Conservation (phyloP, 30 jellyfish, hydroid and myxozoan species). For the Cassiopea xamachana region DNA sequence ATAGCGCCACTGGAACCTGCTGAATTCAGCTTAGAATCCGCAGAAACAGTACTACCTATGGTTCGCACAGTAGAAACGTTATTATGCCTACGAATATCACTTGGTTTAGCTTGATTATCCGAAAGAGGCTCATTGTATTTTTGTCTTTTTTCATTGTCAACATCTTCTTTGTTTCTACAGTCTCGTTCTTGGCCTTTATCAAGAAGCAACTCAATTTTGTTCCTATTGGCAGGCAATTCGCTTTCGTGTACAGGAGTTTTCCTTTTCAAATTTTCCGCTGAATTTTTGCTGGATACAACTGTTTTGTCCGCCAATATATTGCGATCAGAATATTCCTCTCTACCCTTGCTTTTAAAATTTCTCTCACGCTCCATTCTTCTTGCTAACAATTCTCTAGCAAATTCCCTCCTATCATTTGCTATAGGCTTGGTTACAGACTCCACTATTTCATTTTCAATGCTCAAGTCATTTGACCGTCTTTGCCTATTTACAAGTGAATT, state of each 20-base stretch:
- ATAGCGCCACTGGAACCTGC: slow-evolving; percentile 36
- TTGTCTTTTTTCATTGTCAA: not conserved
- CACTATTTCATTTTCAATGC: not conserved
- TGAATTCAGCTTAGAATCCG: not conserved
- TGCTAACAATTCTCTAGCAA: not conserved
- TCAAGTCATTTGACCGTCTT: not conserved
- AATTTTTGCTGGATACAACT: not conserved
- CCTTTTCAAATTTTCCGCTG: not conserved
- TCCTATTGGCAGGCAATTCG: not conserved
- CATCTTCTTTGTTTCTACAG: not conserved
- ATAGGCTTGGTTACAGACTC: not conserved
- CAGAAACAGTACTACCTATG: not conserved
- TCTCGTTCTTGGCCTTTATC: not conserved
- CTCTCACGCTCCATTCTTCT: not conserved
- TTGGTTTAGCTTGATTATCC: not conserved
- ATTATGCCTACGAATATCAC: not conserved
- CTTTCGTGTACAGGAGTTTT: not conserved
- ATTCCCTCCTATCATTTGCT: not conserved
- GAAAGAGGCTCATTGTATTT: slow-evolving; percentile 3
- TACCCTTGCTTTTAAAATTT: not conserved
- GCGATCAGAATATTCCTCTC: not conserved
- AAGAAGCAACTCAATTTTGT: not conserved
- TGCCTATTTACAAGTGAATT: not conserved
- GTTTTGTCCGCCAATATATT: not conserved
- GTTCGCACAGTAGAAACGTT: slow-evolving; percentile 5